phyloP scores from a whole-genome alignment of 2,888 invertebrate genomes.

The Drosophila kokeensis region DNA sequence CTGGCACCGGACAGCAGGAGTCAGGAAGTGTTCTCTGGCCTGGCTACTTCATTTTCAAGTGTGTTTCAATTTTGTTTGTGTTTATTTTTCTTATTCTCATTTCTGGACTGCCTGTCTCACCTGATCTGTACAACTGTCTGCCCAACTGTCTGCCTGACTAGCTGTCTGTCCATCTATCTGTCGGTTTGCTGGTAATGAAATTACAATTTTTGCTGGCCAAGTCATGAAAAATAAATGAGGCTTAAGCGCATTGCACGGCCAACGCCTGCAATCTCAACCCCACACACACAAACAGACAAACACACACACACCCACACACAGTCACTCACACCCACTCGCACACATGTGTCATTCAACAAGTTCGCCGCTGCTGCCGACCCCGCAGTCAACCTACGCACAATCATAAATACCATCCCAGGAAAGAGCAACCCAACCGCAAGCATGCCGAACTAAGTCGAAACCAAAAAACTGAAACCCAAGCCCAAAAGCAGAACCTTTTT shows the following conservation, averaged over 20 bases:
- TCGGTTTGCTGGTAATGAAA: conserved; percentile 76
- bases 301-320: conserved; percentile 11
- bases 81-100: conserved; percentile 16
- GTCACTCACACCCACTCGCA: conserved; percentile 16
- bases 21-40: conserved; percentile 38
- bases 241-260: conserved; percentile 72
- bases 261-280: conserved; percentile 52
- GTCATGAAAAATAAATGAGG: conserved; percentile 82
- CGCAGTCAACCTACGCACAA: conserved; percentile 58
- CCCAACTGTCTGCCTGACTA: conserved; percentile 16
- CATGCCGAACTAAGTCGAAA: conserved; percentile 28
- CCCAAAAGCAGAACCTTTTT: conserved; percentile 48
- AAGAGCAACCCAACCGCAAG: conserved; percentile 35
- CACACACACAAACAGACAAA: conserved; percentile 21
- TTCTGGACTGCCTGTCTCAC: conserved; percentile 39
- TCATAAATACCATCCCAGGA: conserved; percentile 61
- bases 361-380: conserved; percentile 23
- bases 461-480: conserved; percentile 28
- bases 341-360: conserved; percentile 66
- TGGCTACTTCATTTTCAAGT: conserved; percentile 73
- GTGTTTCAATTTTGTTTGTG: conserved; percentile 61
- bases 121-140: conserved; percentile 30
- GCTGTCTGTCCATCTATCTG: conserved; percentile 14
- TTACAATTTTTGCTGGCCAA: conserved; percentile 79
- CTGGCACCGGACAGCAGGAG: conserved; percentile 15